Base-by-base conservation (phyloP, 2,888 invertebrate species). In the Herminia tarsipennalis region DNA sequence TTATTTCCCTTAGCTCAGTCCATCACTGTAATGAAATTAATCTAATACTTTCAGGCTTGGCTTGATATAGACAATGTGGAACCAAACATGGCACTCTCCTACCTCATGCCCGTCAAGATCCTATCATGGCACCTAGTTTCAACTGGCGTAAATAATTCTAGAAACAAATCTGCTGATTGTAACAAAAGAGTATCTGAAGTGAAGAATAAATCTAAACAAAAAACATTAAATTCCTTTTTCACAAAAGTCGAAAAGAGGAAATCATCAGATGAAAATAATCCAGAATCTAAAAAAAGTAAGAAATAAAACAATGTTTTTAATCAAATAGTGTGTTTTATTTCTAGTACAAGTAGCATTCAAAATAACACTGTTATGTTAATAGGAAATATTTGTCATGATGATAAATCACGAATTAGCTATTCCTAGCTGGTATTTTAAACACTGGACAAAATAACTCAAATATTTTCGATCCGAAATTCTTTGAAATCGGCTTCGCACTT, bases 101-200 rank as follows among this genome's bases (percentile, higher is more conserved):
- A 92, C 43, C 76, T 95, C 63, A 92, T 86, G 73, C 94, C 93
- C 18, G 83, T 92, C 0, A 85, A 86, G 5, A 58, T 86, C 13
- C 66, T 97, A 18, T 76, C 84, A 14, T 95, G 94, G 94, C 94
- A 96, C 78, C 93, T 93, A 41, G 96, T 97, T 0, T 94, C 95
- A 1, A 93, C 92, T 28, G 68, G 88, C 29, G 96, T 97, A 0
- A 96, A 96, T 70, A 95, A 94, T 74, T 94, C 95, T 0, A 90
- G 93, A 43, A 93, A 95, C 73, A 96, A 96, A 80, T 88, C 88
- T 17, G 70, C 78, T 0, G 83, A 92, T 44, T 94, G 94, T 58
- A 93, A 93, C 65, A 93, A 93, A 60, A 92, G 88, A 21, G 58
- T 89, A 24, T 39, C 60, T 6, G 71, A 76, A 40, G 76, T 81